A percentile compares a stretch with the other conserved stretches of the same genome.
phyloP scores from a whole-genome alignment of 2,113 vertebrate species.

The Mustelus asterias region DNA sequence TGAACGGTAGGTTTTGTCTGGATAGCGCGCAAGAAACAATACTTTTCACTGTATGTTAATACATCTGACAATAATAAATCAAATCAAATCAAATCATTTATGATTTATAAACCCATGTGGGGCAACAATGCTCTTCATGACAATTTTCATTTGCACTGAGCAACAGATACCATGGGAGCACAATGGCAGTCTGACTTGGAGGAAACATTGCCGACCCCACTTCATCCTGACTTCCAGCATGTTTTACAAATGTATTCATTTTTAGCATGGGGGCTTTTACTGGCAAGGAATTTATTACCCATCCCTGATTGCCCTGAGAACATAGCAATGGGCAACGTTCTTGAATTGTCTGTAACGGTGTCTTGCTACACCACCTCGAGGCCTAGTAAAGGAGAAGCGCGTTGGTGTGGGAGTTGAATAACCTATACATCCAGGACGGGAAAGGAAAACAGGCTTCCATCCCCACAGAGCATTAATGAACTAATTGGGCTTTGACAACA shows the following conservation, averaged over 20 bases:
- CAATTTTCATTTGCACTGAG: neutral
- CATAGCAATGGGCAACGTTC: neutral
- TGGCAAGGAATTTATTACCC: neutral
- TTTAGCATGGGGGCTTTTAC: neutral
- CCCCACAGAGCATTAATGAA: neutral
- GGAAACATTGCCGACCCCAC: neutral
- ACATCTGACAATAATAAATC: too few species aligned
- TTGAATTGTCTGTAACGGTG: too few species aligned
- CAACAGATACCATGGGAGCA: neutral
- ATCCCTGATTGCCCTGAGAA: neutral
- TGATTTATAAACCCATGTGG: neutral
- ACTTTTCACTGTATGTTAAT: too few species aligned
- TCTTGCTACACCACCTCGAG: too few species aligned
- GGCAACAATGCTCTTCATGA: neutral
- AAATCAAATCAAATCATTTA: too few species aligned
- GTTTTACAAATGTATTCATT: neutral
- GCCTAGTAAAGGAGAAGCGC: too few species aligned
- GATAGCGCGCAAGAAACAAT: too few species aligned
- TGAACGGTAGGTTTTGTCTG: too few species aligned
- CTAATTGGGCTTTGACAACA: neutral
- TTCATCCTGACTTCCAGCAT: neutral
- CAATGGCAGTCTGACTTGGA: neutral
- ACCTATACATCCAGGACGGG: too few species aligned
- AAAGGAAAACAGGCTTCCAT: neutral
- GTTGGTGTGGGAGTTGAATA: too few species aligned